Evolutionary conservation across 2,888 invertebrate genomes (phyloP).

Genomic region (Rhingia campestris): DNA sequence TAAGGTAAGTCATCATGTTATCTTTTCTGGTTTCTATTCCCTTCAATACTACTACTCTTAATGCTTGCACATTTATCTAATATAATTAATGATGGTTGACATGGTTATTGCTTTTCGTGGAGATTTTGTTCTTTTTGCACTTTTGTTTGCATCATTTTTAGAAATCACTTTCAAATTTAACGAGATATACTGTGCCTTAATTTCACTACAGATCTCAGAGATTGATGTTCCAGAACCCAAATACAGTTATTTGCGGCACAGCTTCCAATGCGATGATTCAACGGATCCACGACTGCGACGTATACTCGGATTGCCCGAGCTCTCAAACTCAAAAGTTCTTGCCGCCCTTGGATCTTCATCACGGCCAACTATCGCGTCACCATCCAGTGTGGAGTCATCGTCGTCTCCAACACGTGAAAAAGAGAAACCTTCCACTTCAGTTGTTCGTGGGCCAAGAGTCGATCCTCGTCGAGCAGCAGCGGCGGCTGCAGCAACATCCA

Average conservation of each 20-base stretch:
- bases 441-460: conserved; percentile 75
- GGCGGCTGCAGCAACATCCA: conserved; percentile 45
- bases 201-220: conserved; percentile 78
- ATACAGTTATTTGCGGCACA: conserved; percentile 89
- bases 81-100: not conserved
- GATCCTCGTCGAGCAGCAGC: conserved; percentile 81
- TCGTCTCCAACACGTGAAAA: conserved; percentile 59
- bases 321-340: conserved; percentile 74
- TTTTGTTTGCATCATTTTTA: not conserved
- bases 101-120: not conserved
- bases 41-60: not conserved
- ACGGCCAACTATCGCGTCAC: conserved; percentile 71
- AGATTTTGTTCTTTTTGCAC: not conserved
- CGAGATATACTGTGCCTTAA: conserved; percentile 1
- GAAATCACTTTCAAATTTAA: not conserved
- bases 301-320: conserved; percentile 87
- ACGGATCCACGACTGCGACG: conserved; percentile 88
- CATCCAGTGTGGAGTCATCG: conserved; percentile 62
- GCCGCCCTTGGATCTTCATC: conserved; percentile 61
- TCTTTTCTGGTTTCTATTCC: not conserved
- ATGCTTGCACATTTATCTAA: too few relatives aligned
- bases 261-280: conserved; percentile 87
- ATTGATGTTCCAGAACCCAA: conserved; percentile 89
- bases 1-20: conserved; percentile 82
- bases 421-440: conserved; percentile 36